Conservation (phyloP, 2,797 vertebrate species). For the Trichosurus vulpecula region DNA sequence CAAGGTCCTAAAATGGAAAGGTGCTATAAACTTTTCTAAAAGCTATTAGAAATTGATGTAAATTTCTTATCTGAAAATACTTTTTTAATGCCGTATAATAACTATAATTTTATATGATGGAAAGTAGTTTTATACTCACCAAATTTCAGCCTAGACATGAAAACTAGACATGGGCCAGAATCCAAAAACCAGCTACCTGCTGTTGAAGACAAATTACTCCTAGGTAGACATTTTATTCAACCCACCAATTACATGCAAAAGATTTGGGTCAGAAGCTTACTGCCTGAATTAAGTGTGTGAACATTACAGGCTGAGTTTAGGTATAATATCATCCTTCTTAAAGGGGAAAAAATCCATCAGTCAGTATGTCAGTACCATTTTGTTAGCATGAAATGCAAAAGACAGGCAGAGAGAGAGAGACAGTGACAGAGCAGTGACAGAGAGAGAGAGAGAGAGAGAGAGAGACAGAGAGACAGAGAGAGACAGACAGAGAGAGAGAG, state of each 20-base stretch:
- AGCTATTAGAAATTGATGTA: slow-evolving; percentile 65
- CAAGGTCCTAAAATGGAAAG: slow-evolving; percentile 25
- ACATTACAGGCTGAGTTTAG: slow-evolving; percentile 54
- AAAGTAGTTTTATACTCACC: slow-evolving; percentile 65
- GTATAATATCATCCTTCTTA: slow-evolving; percentile 47
- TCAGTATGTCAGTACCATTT: background rate
- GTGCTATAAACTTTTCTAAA: slow-evolving; percentile 20
- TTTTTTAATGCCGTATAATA: slow-evolving; percentile 73
- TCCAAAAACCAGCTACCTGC: slow-evolving; percentile 68
- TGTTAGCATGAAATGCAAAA: background rate
- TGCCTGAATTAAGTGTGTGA: slow-evolving; percentile 61
- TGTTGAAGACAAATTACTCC: slow-evolving; percentile 72
- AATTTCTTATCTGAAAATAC: slow-evolving; percentile 70
- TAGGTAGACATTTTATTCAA: slow-evolving; percentile 67
- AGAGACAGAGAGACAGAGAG: too few species aligned
- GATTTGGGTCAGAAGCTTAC: slow-evolving; percentile 53
- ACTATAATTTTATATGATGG: slow-evolving; percentile 75
- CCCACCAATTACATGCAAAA: slow-evolving; percentile 63
- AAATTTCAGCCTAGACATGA: slow-evolving; percentile 65
- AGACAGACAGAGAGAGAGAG: too few species aligned
- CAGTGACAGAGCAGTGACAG: too few species aligned
- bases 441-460: too few species aligned
- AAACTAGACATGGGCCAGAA: slow-evolving; percentile 65
- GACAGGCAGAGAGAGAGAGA: too few species aligned
- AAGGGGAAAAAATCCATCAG: background rate